Evolutionary conservation across 1,140 invertebrate genomes (phyloP).

Genomic region (Cyphomyrmex costatus): DNA sequence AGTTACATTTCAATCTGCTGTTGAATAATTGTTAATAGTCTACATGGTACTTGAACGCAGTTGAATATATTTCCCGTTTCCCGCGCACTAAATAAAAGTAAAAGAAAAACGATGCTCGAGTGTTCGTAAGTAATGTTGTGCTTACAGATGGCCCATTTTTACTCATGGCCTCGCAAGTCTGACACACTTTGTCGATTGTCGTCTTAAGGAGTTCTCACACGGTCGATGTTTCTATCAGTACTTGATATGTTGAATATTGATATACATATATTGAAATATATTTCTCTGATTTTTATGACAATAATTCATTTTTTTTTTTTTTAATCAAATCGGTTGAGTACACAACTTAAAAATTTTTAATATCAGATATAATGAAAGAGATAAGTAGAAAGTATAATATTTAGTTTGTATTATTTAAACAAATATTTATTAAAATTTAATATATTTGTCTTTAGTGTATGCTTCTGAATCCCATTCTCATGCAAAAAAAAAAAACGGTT

Average conservation of each 20-base stretch:
- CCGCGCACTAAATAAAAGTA: background rate
- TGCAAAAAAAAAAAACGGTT: too few species aligned
- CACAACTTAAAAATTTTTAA: background rate
- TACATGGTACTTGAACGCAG: background rate
- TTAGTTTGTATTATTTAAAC: too few species aligned
- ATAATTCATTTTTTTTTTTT: background rate
- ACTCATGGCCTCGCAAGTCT: conserved; percentile 45
- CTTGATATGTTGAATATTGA: too few species aligned
- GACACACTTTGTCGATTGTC: conserved; percentile 47
- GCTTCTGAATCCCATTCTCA: too few species aligned
- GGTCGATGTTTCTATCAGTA: background rate
- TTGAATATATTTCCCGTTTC: background rate
- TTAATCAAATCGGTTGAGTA: background rate
- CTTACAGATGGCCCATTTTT: conserved; percentile 47
- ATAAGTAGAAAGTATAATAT: too few species aligned
- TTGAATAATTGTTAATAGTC: conserved; percentile 33
- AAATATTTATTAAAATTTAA: too few species aligned
- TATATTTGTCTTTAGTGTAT: too few species aligned
- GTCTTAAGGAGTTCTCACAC: conserved; percentile 52
- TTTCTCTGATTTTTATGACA: background rate
- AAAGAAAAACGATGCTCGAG: background rate
- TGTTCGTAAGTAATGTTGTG: conserved; percentile 41
- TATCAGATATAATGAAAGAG: background rate
- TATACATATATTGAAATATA: too few species aligned
- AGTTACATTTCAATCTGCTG: background rate